Evolutionary conservation across 2,888 invertebrate species (phyloP), one percentile per base, ranked within the genome.

Genomic region (Hyalella azteca): DNA sequence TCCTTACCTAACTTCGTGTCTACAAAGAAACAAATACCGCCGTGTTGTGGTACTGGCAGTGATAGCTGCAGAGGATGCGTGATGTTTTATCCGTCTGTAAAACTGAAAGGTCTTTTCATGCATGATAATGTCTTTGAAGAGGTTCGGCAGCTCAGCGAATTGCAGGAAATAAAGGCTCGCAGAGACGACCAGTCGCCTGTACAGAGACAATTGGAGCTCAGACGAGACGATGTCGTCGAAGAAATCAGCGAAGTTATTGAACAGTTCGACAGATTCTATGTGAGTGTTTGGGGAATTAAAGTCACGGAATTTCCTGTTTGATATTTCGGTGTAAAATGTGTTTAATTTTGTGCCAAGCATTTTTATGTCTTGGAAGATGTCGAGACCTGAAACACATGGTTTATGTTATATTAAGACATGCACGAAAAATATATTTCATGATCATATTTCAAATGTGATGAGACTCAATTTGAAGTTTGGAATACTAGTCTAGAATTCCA

Each of bases 171-270:
- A 22, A 54, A 54, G 54, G 5, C 26, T 54, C 54, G 22, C 3
- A 54, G 26, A 13, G 54, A 54, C 13, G 5, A 26, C 22, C 5
- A 26, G 5, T 22, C 26, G 7, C 54, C 3, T 26, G 26, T 26
- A 26, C 11, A 13, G 2, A 54, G 26, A 26, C 54, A 54, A 4
- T 29, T 54, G 2, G 54, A 54, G 26, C 54, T 54, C 7, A 54
- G 54, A 54, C 22, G 29, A 26, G 54, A 54, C 22, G 54, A 54
- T 54, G 54, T 9, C 26, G 3, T 54, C 4, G 54, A 54, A 54
- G 54, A 54, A 54, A 54, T 54, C 26, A 54, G 54, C 54, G 54
- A 54, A 54, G 54, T 54, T 15, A 54, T 54, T 29, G 54, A 54
- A 13, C 54, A 22, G 26, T 29, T 22, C 1, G 26, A 54, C 54